phyloP scores from a whole-genome alignment of 1,140 invertebrate species.

The Orchesella cincta region DNA sequence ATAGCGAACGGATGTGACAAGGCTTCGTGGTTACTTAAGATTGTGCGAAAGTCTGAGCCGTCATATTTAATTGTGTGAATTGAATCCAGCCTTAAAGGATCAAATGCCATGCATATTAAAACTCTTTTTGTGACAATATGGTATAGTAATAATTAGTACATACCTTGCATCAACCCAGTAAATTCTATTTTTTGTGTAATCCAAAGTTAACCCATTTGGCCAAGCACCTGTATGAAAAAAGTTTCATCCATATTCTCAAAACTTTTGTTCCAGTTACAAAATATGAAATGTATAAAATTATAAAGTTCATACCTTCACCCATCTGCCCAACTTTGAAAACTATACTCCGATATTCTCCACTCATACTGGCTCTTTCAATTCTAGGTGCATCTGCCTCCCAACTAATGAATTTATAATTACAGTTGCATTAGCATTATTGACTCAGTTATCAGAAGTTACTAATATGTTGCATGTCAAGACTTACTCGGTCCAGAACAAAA shows the following conservation, averaged over 20 bases:
- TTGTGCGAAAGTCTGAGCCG: slow-evolving; percentile 59
- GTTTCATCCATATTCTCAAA: background rate
- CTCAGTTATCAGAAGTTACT: too few species aligned
- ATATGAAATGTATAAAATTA: background rate
- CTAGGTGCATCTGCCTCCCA: slow-evolving; percentile 61
- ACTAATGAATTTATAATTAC: slow-evolving; percentile 14
- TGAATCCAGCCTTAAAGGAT: slow-evolving; percentile 73
- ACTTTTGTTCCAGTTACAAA: background rate
- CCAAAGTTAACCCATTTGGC: slow-evolving; percentile 71
- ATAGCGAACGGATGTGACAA: slow-evolving; percentile 69
- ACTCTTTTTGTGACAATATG: slow-evolving; percentile 1
- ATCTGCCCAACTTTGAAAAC: slow-evolving; percentile 61
- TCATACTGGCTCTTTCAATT: slow-evolving; percentile 67
- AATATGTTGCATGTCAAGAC: background rate
- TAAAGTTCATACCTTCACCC: slow-evolving; percentile 58
- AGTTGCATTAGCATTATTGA: too few species aligned
- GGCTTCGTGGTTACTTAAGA: slow-evolving; percentile 61
- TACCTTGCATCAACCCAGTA: slow-evolving; percentile 72
- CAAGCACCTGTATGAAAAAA: slow-evolving; percentile 64
- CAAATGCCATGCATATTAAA: background rate
- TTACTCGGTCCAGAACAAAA: slow-evolving; percentile 69
- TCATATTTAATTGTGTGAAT: slow-evolving; percentile 75
- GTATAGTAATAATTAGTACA: slow-evolving; percentile 30
- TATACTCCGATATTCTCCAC: slow-evolving; percentile 60
- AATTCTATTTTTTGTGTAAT: slow-evolving; percentile 62